Evolutionary conservation across 2,797 vertebrate species (phyloP).

Genomic region (Oryzias dopingdopingensis): DNA sequence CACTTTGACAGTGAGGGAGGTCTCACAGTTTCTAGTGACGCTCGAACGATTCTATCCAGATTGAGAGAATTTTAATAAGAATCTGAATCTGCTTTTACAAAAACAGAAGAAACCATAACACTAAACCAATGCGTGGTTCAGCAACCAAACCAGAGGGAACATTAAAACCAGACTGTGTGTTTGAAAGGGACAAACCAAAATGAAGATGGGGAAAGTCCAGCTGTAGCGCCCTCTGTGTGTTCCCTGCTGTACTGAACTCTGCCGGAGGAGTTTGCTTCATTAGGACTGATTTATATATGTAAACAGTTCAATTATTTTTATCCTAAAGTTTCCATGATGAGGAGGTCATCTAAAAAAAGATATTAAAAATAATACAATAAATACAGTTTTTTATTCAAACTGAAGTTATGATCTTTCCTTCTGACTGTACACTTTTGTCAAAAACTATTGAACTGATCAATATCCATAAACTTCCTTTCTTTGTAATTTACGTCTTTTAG

Average conservation of each 20-base stretch:
- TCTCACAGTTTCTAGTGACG: conserved; percentile 4
- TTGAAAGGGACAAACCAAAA: conserved; percentile 18
- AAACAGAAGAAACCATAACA: too few relatives aligned
- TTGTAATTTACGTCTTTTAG: too few relatives aligned
- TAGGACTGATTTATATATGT: too few relatives aligned
- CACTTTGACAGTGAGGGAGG: conserved; percentile 22
- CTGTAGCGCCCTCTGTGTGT: conserved; percentile 67
- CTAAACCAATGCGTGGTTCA: too few relatives aligned
- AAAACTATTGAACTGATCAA: too few relatives aligned
- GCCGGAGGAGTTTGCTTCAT: too few relatives aligned
- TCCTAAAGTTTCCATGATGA: too few relatives aligned
- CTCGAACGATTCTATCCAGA: conserved; percentile 6
- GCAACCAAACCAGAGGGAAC: conserved; percentile 43
- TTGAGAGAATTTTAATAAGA: background rate
- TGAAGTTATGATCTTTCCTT: background rate
- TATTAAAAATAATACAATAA: background rate
- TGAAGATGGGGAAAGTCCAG: conserved; percentile 38
- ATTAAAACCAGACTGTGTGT: conserved; percentile 30
- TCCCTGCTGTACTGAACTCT: conserved; percentile 30
- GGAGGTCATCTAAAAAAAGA: too few relatives aligned
- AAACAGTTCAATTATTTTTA: too few relatives aligned
- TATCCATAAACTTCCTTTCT: too few relatives aligned
- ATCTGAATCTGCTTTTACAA: too few relatives aligned
- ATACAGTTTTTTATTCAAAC: conserved; percentile 18
- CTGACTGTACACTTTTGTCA: too few relatives aligned